Conservation (phyloP, 2,888 invertebrate species). For the Drosophila differens region DNA sequence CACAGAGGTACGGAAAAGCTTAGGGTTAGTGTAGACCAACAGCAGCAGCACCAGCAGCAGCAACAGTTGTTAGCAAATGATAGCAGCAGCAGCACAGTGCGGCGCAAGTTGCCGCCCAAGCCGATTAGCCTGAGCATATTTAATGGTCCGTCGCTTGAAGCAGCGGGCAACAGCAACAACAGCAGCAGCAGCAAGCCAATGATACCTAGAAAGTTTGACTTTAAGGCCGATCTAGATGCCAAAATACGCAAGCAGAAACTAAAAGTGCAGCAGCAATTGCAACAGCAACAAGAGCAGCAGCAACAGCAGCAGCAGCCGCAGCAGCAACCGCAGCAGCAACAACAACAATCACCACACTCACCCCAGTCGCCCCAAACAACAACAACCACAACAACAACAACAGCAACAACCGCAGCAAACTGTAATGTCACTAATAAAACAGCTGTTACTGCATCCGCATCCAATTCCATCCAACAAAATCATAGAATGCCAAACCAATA, state of each 20-base stretch:
- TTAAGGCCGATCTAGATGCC: slow-evolving; percentile 83
- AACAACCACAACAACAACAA: slow-evolving; percentile 60
- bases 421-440: slow-evolving; percentile 81
- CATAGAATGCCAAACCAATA: slow-evolving; percentile 62
- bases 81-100: slow-evolving; percentile 50
- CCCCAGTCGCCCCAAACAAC: slow-evolving; percentile 68
- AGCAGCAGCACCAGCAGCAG: slow-evolving; percentile 47
- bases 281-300: slow-evolving; percentile 63
- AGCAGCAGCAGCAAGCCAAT: slow-evolving; percentile 59
- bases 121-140: slow-evolving; percentile 80
- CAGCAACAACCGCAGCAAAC: slow-evolving; percentile 70
- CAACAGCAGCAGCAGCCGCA: slow-evolving; percentile 45
- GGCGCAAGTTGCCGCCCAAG: slow-evolving; percentile 81
- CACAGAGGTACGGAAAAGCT: slow-evolving; percentile 80
- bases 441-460: slow-evolving; percentile 66
- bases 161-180: slow-evolving; percentile 36
- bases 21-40: slow-evolving; percentile 60
- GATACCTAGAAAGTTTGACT: slow-evolving; percentile 76
- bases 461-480: slow-evolving; percentile 27
- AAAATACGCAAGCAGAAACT: slow-evolving; percentile 82
- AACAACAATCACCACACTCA: slow-evolving; percentile 60
- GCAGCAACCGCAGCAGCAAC: slow-evolving; percentile 45
- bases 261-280: slow-evolving; percentile 79
- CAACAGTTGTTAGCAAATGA: slow-evolving; percentile 45
- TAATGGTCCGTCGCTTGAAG: slow-evolving; percentile 59